Conservation (phyloP, 2,888 invertebrate species). For the Caenorhabditis imperialis region DNA sequence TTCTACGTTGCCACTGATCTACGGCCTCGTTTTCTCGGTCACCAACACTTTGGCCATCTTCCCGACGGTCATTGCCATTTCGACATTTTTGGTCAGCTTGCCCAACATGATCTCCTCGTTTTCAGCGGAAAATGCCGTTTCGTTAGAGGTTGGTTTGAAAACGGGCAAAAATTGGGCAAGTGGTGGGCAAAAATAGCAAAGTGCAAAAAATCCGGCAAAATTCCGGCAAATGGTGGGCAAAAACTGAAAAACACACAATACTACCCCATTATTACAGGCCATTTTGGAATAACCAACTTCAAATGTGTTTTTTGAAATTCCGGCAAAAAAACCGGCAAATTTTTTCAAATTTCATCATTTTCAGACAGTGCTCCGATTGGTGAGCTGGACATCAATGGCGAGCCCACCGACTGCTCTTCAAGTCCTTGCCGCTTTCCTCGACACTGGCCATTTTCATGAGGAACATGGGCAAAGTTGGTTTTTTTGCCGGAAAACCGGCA, state of each 20-base stretch:
- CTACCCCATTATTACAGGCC: too few relatives aligned
- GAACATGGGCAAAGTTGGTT: slow-evolving; percentile 21
- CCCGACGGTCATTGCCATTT: slow-evolving; percentile 24
- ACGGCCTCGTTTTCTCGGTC: slow-evolving; percentile 25
- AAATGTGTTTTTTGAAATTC: too few relatives aligned
- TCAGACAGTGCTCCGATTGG: slow-evolving; percentile 13
- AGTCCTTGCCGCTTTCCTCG: slow-evolving; percentile 39
- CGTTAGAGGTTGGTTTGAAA: slow-evolving; percentile 14
- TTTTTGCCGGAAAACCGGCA: background rate
- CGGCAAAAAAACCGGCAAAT: too few relatives aligned
- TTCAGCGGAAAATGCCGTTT: slow-evolving; percentile 30
- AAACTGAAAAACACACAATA: too few relatives aligned
- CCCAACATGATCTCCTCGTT: slow-evolving; percentile 32
- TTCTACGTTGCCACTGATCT: slow-evolving; percentile 34
- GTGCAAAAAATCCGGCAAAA: too few relatives aligned
- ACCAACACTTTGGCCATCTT: slow-evolving; percentile 11
- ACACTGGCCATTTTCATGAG: slow-evolving; percentile 7
- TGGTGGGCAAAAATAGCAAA: too few relatives aligned
- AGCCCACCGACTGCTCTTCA: slow-evolving; percentile 43
- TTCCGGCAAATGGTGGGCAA: too few relatives aligned
- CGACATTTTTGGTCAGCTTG: slow-evolving; percentile 14
- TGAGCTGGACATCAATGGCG: slow-evolving; percentile 27
- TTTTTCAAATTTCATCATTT: background rate
- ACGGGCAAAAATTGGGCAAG: too few relatives aligned
- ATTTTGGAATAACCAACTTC: too few relatives aligned